Evolutionary conservation across 2,797 vertebrate genomes (phyloP).

Genomic region (Acipenser transmontanus): DNA sequence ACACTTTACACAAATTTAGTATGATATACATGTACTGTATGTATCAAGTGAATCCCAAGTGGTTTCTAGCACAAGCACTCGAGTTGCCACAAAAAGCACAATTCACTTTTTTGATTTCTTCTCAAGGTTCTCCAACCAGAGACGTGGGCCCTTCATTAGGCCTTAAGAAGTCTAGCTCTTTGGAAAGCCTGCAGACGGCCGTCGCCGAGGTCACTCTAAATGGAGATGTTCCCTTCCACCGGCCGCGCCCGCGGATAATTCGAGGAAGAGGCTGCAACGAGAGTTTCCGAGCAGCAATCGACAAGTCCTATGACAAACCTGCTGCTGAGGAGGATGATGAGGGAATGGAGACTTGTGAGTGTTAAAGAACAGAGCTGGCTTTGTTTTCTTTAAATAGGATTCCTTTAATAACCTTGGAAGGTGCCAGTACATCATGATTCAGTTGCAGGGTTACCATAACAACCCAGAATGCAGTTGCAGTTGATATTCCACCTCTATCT

Average conservation of each 20-base stretch:
- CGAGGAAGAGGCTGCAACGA: slow-evolving; percentile 91
- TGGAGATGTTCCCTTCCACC: slow-evolving; percentile 75
- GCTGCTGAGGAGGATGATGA: slow-evolving; percentile 74
- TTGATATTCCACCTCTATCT: no score
- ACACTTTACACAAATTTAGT: no score
- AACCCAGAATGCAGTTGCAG: no score
- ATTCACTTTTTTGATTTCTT: no score
- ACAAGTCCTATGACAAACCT: slow-evolving; percentile 89
- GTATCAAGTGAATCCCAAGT: no score
- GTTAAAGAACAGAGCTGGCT: not conserved
- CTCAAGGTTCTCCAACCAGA: slow-evolving; percentile 72
- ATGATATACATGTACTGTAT: no score
- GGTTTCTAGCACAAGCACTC: no score
- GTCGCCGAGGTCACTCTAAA: slow-evolving; percentile 75
- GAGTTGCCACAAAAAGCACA: no score
- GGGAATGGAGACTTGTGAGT: slow-evolving; percentile 92
- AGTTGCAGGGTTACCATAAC: no score
- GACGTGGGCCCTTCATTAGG: slow-evolving; percentile 78
- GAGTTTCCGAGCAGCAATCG: slow-evolving; percentile 93
- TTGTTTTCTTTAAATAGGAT: not conserved
- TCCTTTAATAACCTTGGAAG: no score
- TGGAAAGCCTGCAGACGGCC: slow-evolving; percentile 90
- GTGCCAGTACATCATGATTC: no score
- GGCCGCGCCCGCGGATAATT: slow-evolving; percentile 73
- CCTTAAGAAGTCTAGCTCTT: slow-evolving; percentile 89